Evolutionary conservation across 2,888 invertebrate species (phyloP).

Genomic region (Schrankia costaestrigalis): DNA sequence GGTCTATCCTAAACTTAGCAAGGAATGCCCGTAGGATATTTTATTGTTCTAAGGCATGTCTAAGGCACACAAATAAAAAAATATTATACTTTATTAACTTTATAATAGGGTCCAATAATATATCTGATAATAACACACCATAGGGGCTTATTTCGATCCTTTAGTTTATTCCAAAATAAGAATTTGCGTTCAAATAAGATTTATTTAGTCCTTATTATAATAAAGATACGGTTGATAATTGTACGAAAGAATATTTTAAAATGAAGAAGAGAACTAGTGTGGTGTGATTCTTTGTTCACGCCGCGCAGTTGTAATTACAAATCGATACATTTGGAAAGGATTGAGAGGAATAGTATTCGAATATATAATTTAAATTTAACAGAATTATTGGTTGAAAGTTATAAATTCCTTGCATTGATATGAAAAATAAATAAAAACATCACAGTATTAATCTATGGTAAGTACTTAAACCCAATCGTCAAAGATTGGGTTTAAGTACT

Average conservation of each 20-base stretch:
- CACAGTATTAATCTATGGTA: no score
- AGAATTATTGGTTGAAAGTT: no score
- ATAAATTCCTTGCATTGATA: no score
- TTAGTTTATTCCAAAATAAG: slow-evolving; percentile 24
- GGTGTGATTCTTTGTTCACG: slow-evolving; percentile 37
- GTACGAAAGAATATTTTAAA: slow-evolving; percentile 2
- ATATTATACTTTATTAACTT: slow-evolving; percentile 41
- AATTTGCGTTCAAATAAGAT: not conserved
- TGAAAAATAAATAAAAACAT: no score
- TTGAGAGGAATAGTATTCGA: slow-evolving; percentile 29
- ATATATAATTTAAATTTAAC: slow-evolving; percentile 36
- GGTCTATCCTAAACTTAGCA: slow-evolving; percentile 10
- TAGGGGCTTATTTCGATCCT: slow-evolving; percentile 33
- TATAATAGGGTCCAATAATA: slow-evolving; percentile 41
- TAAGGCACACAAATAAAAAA: slow-evolving; percentile 21
- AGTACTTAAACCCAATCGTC: no score
- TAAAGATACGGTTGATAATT: slow-evolving; percentile 5
- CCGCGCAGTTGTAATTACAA: slow-evolving; percentile 42
- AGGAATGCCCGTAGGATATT: slow-evolving; percentile 19
- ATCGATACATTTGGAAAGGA: slow-evolving; percentile 39
- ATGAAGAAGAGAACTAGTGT: slow-evolving; percentile 9
- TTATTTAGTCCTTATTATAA: not conserved
- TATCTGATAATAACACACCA: slow-evolving; percentile 43
- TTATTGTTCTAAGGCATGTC: slow-evolving; percentile 22
- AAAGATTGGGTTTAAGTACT: no score